These are phyloP conservation scores for Leptopilina drosophilae DNA, from an alignment of 2,888 invertebrate species.

Conservation along the genomic window DNA sequence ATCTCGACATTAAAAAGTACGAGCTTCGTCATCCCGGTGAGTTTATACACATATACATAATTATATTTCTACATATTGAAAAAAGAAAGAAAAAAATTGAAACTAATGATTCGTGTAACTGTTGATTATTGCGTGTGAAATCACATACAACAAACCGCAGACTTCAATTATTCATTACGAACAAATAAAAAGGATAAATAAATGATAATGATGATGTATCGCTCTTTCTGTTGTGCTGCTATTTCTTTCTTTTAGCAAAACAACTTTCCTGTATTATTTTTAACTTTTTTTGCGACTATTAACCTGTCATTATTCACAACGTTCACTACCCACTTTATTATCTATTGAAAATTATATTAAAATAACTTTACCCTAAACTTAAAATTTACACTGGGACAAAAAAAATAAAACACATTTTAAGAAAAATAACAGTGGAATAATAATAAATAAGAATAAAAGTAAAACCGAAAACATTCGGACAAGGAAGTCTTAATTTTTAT, in stretches of 20 bases:
- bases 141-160: not conserved
- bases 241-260: constrained; percentile 15
- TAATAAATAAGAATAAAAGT: too few relatives aligned
- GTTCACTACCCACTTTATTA: not conserved
- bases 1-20: constrained; percentile 85
- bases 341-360: too few relatives aligned
- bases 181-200: not conserved
- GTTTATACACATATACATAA: constrained; percentile 46
- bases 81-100: not conserved
- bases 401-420: too few relatives aligned
- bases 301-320: not conserved
- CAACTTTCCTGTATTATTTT: constrained; percentile 17
- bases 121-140: constrained; percentile 11
- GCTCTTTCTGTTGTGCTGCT: not conserved
- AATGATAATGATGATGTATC: not conserved
- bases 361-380: too few relatives aligned
- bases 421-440: too few relatives aligned
- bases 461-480: too few relatives aligned
- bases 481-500: too few relatives aligned
- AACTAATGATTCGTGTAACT: constrained; percentile 19
- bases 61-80: not conserved
- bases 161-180: not conserved
- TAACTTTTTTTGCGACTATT: not conserved
- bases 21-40: constrained; percentile 88
- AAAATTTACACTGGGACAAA: too few relatives aligned